Conservation (phyloP, 2,113 vertebrate genomes). For the Sigmodon hispidus region DNA sequence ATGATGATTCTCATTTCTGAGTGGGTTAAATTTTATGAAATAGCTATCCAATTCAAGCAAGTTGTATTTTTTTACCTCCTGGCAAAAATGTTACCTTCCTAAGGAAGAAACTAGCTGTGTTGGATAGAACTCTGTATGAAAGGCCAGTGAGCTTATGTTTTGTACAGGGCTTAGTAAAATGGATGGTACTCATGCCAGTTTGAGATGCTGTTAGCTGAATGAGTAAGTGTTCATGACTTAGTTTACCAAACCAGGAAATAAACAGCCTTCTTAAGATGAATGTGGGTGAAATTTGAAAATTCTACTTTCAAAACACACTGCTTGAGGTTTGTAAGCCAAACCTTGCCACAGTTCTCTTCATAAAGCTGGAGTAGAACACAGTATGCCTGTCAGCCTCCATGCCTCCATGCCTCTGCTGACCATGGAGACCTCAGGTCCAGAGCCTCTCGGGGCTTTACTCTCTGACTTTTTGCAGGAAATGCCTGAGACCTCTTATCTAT, state of each 20-base stretch:
- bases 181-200: not conserved
- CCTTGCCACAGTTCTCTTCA: not conserved
- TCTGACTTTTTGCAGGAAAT: not conserved
- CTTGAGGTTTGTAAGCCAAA: not conserved
- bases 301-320: not conserved
- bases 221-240: not conserved
- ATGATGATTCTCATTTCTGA: not conserved
- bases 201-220: not conserved
- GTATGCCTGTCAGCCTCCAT: fast-evolving
- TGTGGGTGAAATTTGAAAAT: not conserved
- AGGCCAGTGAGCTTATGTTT: not conserved
- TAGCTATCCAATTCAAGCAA: not conserved
- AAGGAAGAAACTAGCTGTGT: not conserved
- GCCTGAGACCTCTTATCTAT: not conserved
- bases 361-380: slow-evolving; percentile 2
- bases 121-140: not conserved
- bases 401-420: fast-evolving
- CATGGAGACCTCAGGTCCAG: not conserved
- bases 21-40: not conserved
- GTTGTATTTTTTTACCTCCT: not conserved
- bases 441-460: not conserved
- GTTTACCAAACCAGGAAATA: not conserved
- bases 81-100: not conserved
- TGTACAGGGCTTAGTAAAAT: not conserved
- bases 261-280: not conserved